Conservation (phyloP, 2,888 invertebrate genomes). For the Bellardia bayeri region DNA sequence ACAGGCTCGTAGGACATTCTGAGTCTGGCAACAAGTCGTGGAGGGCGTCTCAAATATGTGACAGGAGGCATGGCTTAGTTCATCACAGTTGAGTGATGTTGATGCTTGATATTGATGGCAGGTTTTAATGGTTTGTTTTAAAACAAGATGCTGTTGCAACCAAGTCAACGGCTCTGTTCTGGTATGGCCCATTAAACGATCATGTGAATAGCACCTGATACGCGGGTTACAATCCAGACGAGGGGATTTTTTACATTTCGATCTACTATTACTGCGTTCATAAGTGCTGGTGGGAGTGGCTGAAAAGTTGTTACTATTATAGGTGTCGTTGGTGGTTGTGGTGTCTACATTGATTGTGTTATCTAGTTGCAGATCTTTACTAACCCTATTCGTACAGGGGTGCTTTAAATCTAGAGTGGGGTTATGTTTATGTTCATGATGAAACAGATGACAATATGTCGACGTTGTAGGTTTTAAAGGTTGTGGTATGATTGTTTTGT, state of each 20-base stretch:
- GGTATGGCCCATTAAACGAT: conserved; percentile 58
- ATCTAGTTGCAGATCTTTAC: conserved; percentile 11
- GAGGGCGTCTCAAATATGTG: conserved; percentile 31
- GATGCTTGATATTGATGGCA: conserved; percentile 73
- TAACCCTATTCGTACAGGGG: conserved; percentile 47
- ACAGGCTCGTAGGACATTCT: conserved; percentile 56
- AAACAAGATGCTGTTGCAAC: conserved; percentile 84
- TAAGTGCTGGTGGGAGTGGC: conserved; percentile 34
- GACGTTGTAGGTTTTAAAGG: conserved; percentile 49
- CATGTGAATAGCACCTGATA: conserved; percentile 59
- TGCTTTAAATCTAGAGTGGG: conserved; percentile 77
- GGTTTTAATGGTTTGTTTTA: conserved; percentile 79
- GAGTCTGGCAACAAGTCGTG: conserved; percentile 68
- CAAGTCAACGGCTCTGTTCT: conserved; percentile 83
- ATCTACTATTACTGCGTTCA: conserved; percentile 38
- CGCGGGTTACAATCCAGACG: conserved; percentile 22
- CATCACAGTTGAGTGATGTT: not conserved
- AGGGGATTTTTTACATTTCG: conserved; percentile 58
- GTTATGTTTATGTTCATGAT: conserved; percentile 76
- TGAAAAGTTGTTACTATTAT: not conserved
- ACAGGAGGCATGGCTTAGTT: not conserved
- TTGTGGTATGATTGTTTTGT: conserved; percentile 62
- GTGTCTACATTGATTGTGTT: conserved; percentile 54
- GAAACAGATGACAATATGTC: conserved; percentile 56
- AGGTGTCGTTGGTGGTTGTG: conserved; percentile 50